Evolutionary conservation across 2,797 vertebrate species (phyloP).

Genomic region (Rhynchotus rufescens): DNA sequence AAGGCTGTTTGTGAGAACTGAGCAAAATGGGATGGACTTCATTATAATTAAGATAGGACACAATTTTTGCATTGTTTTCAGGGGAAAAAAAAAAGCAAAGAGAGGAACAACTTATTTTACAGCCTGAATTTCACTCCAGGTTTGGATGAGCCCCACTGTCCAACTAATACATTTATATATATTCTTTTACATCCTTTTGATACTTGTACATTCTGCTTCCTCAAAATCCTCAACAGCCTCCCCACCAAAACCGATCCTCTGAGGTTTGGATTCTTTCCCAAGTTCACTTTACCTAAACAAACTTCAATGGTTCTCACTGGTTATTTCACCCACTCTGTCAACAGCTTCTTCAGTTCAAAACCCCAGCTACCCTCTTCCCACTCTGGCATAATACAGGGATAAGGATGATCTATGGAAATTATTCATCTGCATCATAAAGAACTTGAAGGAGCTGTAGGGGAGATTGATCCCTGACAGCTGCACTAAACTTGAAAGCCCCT

Average conservation of each 20-base stretch:
- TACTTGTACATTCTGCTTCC: not conserved
- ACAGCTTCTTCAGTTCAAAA: slow-evolving; percentile 49
- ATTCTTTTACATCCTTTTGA: no score
- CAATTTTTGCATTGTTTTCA: not conserved
- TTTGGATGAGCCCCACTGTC: not conserved
- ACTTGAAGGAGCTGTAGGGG: slow-evolving; percentile 56
- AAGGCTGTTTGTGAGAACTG: not conserved
- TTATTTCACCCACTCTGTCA: slow-evolving; percentile 40
- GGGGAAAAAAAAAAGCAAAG: not conserved
- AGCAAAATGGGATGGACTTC: not conserved
- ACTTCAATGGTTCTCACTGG: slow-evolving; percentile 37
- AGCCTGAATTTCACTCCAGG: not conserved
- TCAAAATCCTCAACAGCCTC: not conserved
- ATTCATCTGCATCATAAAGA: slow-evolving; percentile 68
- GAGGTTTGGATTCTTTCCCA: not conserved
- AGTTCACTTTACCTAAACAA: slow-evolving; percentile 40
- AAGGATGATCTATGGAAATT: not conserved
- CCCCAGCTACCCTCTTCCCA: not conserved
- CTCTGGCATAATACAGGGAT: not conserved
- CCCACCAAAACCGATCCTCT: not conserved
- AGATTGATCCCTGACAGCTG: slow-evolving; percentile 58
- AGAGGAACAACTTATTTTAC: not conserved
- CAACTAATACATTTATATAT: not conserved
- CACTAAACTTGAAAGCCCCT: slow-evolving; percentile 64
- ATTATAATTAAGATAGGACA: not conserved